Evolutionary conservation across 2,888 invertebrate species (phyloP).

Genomic region (Drosophila mercatorum): DNA sequence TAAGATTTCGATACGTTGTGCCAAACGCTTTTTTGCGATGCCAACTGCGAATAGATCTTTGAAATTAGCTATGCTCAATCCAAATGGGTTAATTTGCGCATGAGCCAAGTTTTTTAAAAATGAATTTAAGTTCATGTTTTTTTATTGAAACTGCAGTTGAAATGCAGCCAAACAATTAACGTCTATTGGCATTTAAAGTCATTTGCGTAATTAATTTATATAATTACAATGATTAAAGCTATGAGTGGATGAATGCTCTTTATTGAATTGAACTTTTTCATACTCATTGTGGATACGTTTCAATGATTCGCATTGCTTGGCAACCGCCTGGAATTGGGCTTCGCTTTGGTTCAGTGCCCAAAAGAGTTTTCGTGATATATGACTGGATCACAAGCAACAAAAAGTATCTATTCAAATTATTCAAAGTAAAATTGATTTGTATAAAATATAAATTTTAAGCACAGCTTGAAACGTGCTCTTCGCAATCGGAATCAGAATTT

Average conservation of each 20-base stretch:
- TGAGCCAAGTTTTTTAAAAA: not conserved
- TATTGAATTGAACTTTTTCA: conserved; percentile 15
- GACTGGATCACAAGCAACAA: not conserved
- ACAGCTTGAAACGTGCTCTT: not conserved
- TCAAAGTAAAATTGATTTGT: not conserved
- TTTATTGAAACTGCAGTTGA: not conserved
- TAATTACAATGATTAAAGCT: conserved; percentile 12
- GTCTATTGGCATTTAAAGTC: not conserved
- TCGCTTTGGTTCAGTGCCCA: conserved; percentile 26
- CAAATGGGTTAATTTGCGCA: conserved; percentile 15
- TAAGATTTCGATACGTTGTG: conserved; percentile 30
- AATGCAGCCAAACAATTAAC: not conserved
- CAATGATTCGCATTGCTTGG: conserved; percentile 31
- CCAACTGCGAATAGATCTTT: conserved; percentile 25
- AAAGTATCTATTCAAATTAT: not conserved
- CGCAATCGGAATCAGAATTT: not conserved
- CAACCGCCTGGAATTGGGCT: not conserved
- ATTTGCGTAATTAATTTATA: conserved; percentile 17
- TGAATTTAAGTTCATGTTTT: not conserved
- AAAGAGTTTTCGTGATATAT: not conserved
- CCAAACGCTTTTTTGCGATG: conserved; percentile 33
- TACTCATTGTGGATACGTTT: conserved; percentile 9
- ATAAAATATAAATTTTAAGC: conserved; percentile 2
- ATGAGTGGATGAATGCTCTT: not conserved
- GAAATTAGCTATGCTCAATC: conserved; percentile 12